These are phyloP conservation scores for Scaptomyza montana DNA, from an alignment of 1,140 invertebrate genomes.

Conservation along the genomic window DNA sequence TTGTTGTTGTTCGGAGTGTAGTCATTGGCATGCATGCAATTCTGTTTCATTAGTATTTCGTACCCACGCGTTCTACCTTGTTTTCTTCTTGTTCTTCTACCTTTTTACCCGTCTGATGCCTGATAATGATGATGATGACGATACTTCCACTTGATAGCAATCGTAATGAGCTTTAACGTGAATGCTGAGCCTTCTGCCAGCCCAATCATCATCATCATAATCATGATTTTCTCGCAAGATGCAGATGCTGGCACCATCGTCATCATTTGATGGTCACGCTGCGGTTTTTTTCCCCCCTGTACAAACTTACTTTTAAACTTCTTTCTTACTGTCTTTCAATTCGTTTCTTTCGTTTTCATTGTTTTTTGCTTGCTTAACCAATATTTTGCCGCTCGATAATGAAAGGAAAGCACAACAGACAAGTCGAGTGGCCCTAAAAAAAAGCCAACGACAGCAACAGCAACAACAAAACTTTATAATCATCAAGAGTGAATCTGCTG, in stretches of 20 bases:
- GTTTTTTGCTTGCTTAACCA: slow-evolving; percentile 76
- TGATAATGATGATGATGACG: slow-evolving; percentile 23
- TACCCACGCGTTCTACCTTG: slow-evolving; percentile 60
- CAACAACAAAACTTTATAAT: slow-evolving; percentile 73
- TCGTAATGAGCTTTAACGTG: slow-evolving; percentile 69
- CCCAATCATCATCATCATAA: slow-evolving; percentile 66
- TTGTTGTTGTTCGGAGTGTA: slow-evolving; percentile 30
- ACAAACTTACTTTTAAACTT: slow-evolving; percentile 35
- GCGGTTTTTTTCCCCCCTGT: slow-evolving; percentile 43
- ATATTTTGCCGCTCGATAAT: slow-evolving; percentile 79
- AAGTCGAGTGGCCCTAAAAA: slow-evolving; percentile 51
- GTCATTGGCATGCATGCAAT: slow-evolving; percentile 77
- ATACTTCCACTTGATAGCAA: slow-evolving; percentile 59
- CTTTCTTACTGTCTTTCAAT: slow-evolving; percentile 8
- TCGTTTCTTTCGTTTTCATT: slow-evolving; percentile 71
- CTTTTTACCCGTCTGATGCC: slow-evolving; percentile 2
- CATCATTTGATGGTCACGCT: slow-evolving; percentile 74
- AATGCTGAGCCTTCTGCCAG: slow-evolving; percentile 51
- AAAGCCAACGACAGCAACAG: not conserved
- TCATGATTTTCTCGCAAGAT: slow-evolving; percentile 63
- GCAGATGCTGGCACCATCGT: slow-evolving; percentile 69
- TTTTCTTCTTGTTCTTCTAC: not conserved
- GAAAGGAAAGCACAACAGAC: slow-evolving; percentile 76
- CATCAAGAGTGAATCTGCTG: slow-evolving; percentile 80
- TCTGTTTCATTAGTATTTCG: slow-evolving; percentile 72